These are phyloP conservation scores for Homarus americanus DNA, from an alignment of 1,140 invertebrate species.

Conservation along the genomic window DNA sequence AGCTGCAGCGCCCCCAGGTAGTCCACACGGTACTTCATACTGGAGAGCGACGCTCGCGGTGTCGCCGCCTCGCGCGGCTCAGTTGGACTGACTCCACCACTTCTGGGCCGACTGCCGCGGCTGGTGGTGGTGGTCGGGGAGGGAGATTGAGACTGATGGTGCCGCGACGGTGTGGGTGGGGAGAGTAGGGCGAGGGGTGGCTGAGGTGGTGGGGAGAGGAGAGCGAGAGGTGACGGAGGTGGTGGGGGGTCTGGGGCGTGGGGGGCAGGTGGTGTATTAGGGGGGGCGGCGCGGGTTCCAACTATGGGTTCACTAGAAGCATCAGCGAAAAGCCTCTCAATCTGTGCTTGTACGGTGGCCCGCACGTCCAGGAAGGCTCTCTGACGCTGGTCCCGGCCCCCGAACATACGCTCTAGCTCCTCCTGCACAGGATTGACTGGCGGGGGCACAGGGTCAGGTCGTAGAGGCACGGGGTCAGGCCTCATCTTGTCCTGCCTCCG, in stretches of 20 bases:
- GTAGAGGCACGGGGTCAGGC: conserved; percentile 15
- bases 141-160: not conserved
- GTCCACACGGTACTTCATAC: conserved; percentile 81
- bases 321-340: conserved; percentile 91
- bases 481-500: conserved; percentile 77
- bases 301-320: conserved; percentile 80
- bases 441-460: conserved; percentile 15
- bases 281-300: conserved; percentile 39
- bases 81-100: not conserved
- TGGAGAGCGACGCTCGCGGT: conserved; percentile 24
- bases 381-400: conserved; percentile 72
- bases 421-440: conserved; percentile 57
- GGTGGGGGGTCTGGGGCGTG: conserved; percentile 27
- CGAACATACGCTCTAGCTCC: conserved; percentile 73
- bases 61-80: conserved; percentile 5
- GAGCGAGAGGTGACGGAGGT: conserved; percentile 1
- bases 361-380: conserved; percentile 74
- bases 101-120: conserved; percentile 14
- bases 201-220: conserved; percentile 26
- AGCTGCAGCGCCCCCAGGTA: conserved; percentile 90
- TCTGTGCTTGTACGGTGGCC: conserved; percentile 87
- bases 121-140: conserved; percentile 18
- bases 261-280: conserved; percentile 66
- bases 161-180: conserved; percentile 31
- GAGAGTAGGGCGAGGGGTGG: too few relatives aligned